Percentiles rank a stretch among this genome's conserved stretches.
phyloP scores from a whole-genome alignment of 2,888 invertebrate species.

The Hoplodrina blanda region DNA sequence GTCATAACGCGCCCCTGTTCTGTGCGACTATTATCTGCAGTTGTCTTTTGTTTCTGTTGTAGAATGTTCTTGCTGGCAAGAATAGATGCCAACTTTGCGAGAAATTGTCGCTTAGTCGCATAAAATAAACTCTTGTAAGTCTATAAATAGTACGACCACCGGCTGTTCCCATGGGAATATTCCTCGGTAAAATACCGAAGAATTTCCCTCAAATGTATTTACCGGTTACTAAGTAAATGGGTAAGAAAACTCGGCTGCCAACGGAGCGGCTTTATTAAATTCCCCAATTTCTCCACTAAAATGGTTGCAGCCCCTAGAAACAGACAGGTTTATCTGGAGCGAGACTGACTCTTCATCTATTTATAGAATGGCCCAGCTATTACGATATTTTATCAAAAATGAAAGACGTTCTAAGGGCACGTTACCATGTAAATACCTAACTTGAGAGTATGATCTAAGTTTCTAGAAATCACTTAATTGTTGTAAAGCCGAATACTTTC shows the following conservation, averaged over 20 bases:
- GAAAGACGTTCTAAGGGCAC: conserved; percentile 7
- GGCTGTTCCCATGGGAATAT: conserved; percentile 8
- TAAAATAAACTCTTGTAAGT: not conserved
- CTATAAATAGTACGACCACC: conserved; percentile 1
- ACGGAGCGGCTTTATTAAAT: conserved; percentile 33
- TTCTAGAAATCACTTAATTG: not conserved
- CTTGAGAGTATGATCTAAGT: not conserved
- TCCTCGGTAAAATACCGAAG: conserved; percentile 3
- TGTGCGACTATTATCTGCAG: conserved; percentile 30
- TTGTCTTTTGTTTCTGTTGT: conserved; percentile 30
- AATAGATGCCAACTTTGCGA: not conserved
- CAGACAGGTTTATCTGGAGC: conserved; percentile 36
- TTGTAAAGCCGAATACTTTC: not conserved
- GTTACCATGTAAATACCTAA: not conserved
- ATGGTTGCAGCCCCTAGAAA: conserved; percentile 36
- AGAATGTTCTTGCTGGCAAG: conserved; percentile 10
- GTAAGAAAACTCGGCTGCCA: conserved; percentile 14
- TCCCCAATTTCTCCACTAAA: conserved; percentile 31
- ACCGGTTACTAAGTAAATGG: conserved; percentile 28
- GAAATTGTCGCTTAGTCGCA: not conserved
- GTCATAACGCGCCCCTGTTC: conserved; percentile 47
- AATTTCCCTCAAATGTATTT: conserved; percentile 9
- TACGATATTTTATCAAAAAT: conserved; percentile 19
- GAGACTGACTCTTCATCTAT: conserved; percentile 32
- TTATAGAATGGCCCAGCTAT: conserved; percentile 48